phyloP scores from a whole-genome alignment of 2,797 vertebrate genomes.

The Spheniscus humboldti region DNA sequence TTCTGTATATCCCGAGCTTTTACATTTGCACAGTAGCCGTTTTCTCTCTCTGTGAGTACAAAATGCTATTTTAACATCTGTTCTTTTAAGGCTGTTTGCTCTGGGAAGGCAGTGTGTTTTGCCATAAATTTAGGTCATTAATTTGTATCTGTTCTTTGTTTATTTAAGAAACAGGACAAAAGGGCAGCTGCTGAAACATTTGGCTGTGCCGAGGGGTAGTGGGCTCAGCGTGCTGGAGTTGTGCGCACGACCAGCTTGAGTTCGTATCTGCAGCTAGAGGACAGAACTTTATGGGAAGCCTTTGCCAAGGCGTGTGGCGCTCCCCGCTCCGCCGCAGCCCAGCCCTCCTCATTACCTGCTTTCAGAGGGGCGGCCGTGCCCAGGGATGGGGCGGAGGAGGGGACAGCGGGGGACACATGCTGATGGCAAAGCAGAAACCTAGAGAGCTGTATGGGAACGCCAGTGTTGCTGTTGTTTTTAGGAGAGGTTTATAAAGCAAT shows the following conservation, averaged over 20 bases:
- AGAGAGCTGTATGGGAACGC: not conserved
- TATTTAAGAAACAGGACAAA: conserved; percentile 99
- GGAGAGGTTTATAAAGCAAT: not conserved
- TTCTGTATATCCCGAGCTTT: conserved; percentile 59
- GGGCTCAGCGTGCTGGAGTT: conserved; percentile 88
- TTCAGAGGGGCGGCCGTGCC: not conserved
- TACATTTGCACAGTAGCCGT: conserved; percentile 46
- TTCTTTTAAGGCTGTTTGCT: conserved; percentile 88
- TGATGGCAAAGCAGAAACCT: not conserved
- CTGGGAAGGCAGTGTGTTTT: conserved; percentile 83
- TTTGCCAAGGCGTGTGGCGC: conserved; percentile 81
- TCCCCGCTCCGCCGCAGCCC: conserved; percentile 34
- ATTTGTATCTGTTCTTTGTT: conserved; percentile 99
- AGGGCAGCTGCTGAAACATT: conserved; percentile 99
- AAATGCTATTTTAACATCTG: conserved; percentile 90
- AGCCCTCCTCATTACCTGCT: conserved; percentile 62
- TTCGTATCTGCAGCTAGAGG: conserved; percentile 87
- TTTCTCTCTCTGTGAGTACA: conserved; percentile 65
- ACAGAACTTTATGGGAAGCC: conserved; percentile 81
- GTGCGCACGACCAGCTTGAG: conserved; percentile 87
- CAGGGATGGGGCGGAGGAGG: accelerated
- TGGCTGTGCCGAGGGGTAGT: conserved; percentile 98
- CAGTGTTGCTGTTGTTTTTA: not conserved
- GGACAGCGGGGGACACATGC: not conserved
- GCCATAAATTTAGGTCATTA: conserved; percentile 99